Evolutionary conservation across 2,113 vertebrate species (phyloP).

Genomic region (Scalopus aquaticus): DNA sequence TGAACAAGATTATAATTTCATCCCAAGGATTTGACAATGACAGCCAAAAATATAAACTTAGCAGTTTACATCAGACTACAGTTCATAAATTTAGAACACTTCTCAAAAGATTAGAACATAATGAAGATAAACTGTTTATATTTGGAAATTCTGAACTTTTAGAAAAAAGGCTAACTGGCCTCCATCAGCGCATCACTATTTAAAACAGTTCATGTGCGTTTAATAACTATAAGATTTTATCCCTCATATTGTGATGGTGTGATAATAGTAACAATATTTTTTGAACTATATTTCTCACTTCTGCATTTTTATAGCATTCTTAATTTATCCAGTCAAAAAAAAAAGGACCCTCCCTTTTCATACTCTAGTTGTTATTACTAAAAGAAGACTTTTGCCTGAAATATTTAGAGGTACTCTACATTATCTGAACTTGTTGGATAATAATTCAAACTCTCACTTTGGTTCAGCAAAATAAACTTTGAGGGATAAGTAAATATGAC

Average conservation of each 20-base stretch:
- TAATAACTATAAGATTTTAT: neutral
- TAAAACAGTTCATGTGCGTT: neutral
- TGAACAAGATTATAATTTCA: constrained; percentile 28
- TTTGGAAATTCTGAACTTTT: constrained; percentile 27
- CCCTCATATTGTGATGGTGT: neutral
- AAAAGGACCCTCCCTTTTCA: neutral
- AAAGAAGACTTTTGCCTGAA: neutral
- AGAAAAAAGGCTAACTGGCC: neutral
- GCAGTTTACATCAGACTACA: neutral
- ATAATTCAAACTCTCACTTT: neutral
- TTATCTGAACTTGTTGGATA: neutral
- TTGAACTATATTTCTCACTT: neutral
- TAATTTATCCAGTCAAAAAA: constrained; percentile 9
- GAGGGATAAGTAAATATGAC: neutral
- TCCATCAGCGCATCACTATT: neutral
- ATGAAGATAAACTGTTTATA: constrained; percentile 34
- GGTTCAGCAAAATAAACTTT: neutral
- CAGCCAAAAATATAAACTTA: constrained; percentile 14
- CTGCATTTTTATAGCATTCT: neutral
- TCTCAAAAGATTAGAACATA: constrained; percentile 18
- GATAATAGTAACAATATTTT: neutral
- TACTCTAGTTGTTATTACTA: neutral
- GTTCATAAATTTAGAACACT: constrained; percentile 1
- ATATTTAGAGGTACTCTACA: neutral
- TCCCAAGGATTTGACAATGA: neutral